Evolutionary conservation across 2,797 vertebrate genomes (phyloP).

Genomic region (Malurus splendens): DNA sequence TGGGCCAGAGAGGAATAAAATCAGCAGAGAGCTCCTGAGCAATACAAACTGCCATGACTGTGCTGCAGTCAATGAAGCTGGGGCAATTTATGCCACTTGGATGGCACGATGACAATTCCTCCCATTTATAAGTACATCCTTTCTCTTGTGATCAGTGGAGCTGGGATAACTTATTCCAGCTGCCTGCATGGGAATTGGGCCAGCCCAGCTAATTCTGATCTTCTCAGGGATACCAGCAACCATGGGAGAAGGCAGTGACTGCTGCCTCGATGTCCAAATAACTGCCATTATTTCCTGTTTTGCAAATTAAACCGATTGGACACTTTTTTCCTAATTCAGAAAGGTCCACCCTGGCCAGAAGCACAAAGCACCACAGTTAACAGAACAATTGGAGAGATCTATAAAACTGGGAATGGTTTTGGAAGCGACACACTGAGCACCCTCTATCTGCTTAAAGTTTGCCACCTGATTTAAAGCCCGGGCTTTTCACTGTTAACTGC

Average conservation of each 20-base stretch:
- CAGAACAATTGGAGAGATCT: not conserved
- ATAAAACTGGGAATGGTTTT: not conserved
- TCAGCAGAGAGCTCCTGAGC: not conserved
- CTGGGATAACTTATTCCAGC: not conserved
- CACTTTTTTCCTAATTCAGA: not conserved
- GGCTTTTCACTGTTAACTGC: conserved; percentile 56
- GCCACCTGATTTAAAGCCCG: conserved; percentile 56
- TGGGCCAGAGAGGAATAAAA: conserved; percentile 29
- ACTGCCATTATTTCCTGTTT: not conserved
- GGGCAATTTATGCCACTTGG: not conserved
- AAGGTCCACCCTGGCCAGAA: not conserved
- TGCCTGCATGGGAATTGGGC: not conserved
- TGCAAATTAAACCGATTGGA: not conserved
- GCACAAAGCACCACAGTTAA: not conserved
- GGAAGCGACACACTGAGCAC: not conserved
- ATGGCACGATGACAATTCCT: not conserved
- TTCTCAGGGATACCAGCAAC: not conserved
- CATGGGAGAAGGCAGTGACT: not conserved
- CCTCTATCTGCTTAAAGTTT: conserved; percentile 57
- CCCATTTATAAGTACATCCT: not conserved
- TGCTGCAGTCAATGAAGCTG: conserved; percentile 21
- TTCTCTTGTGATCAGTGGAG: not conserved
- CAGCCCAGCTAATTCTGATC: not conserved
- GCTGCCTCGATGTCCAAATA: not conserved
- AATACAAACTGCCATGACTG: not conserved